Conservation (phyloP, 64 coral and sea anemone genomes). For the Stylophora pistillata region DNA sequence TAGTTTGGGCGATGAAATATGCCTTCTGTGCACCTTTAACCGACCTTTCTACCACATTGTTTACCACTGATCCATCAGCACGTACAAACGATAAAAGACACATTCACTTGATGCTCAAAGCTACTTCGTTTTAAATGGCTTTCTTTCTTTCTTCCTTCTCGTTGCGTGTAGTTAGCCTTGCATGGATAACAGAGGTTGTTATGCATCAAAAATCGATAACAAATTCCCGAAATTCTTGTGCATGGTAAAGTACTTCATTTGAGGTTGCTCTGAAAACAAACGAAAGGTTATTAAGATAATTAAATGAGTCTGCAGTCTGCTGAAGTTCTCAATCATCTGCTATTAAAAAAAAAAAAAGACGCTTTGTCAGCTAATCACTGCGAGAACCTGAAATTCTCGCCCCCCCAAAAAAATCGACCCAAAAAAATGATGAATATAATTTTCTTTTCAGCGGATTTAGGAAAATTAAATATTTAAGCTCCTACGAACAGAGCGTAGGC, state of each 20-base stretch:
- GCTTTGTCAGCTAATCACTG: too few relatives aligned
- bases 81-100: background rate
- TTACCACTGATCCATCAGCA: background rate
- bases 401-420: too few relatives aligned
- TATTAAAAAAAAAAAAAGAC: too few relatives aligned
- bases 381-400: too few relatives aligned
- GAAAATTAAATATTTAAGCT: too few relatives aligned
- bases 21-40: background rate
- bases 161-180: background rate
- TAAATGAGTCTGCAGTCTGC: background rate
- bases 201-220: slow-evolving; percentile 1
- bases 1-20: background rate
- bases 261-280: background rate
- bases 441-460: too few relatives aligned
- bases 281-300: background rate
- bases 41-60: background rate
- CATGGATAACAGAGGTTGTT: background rate
- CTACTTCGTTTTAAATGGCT: background rate
- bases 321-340: too few relatives aligned
- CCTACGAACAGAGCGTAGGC: too few relatives aligned
- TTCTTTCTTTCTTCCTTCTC: background rate
- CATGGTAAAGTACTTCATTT: background rate
- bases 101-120: too few relatives aligned
- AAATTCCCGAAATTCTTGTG: slow-evolving; percentile 38
- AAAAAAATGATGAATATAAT: too few relatives aligned